Percentiles rank a stretch among this genome's conserved stretches.
Evolutionary conservation across 2,888 invertebrate species (phyloP).

Genomic region (Aplocera efformata): DNA sequence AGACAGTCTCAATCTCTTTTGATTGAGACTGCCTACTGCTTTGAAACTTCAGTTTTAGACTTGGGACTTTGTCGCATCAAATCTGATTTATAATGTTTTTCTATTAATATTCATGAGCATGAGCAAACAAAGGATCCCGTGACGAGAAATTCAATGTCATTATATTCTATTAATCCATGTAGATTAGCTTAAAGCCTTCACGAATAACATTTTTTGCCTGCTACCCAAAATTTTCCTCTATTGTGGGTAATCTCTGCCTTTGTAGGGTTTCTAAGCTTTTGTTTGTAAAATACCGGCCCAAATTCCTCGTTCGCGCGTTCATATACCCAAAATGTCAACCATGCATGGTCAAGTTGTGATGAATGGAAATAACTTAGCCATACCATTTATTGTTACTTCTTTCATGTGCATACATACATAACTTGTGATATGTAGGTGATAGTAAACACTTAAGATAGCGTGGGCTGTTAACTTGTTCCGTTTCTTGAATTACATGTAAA

Average conservation of each 20-base stretch:
- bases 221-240: conserved; percentile 4
- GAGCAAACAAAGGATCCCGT: background rate
- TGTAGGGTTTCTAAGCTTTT: conserved; percentile 19
- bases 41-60: too few species aligned
- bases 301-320: conserved; percentile 11
- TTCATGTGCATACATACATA: too few species aligned
- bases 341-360: conserved; percentile 3
- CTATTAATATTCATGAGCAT: background rate
- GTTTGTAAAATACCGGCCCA: conserved; percentile 14
- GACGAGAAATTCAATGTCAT: conserved; percentile 9
- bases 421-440: too few species aligned
- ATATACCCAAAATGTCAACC: background rate
- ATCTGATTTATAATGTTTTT: too few species aligned
- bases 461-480: too few species aligned
- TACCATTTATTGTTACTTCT: too few species aligned
- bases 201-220: conserved; percentile 19
- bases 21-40: too few species aligned
- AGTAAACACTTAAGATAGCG: too few species aligned
- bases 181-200: conserved; percentile 24
- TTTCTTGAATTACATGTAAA: too few species aligned
- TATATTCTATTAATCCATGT: conserved; percentile 17
- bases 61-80: too few species aligned
- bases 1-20: too few species aligned
- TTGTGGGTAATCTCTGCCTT: conserved; percentile 14
- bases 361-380: background rate